phyloP scores from a whole-genome alignment of 2,113 vertebrate species.

The Pomatostomus ruficeps region DNA sequence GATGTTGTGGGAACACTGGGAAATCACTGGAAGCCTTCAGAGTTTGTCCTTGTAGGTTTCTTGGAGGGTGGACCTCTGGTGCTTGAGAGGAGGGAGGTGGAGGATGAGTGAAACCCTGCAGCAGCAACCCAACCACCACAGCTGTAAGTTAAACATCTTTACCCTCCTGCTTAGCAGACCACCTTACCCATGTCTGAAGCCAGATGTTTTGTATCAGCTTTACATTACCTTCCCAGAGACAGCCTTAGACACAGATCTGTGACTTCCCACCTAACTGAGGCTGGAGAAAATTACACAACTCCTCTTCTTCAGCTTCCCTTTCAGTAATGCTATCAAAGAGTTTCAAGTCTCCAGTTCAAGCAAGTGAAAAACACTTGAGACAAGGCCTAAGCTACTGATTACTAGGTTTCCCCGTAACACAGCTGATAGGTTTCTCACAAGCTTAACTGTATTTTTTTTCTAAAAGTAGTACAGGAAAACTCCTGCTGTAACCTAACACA shows the following conservation, averaged over 20 bases:
- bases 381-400: not conserved
- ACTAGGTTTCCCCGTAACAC: not conserved
- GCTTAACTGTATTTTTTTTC: not conserved
- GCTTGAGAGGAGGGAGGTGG: not conserved
- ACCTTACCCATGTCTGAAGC: not conserved
- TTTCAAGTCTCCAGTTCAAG: not conserved
- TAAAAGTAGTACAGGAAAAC: not conserved
- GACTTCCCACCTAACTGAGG: not conserved
- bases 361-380: not conserved
- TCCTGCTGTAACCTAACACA: not conserved
- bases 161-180: not conserved
- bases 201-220: not conserved
- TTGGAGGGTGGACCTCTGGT: not conserved
- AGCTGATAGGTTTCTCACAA: not conserved
- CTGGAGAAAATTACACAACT: not conserved
- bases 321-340: not conserved
- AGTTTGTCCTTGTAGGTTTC: not conserved
- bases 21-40: not conserved
- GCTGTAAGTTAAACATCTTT: not conserved
- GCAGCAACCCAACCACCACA: not conserved
- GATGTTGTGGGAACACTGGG: not conserved
- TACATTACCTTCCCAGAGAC: not conserved
- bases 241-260: not conserved
- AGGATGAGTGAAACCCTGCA: not conserved
- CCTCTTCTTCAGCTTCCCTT: not conserved